Conservation (phyloP, 2,888 invertebrate species). For the Troilus luridus region DNA sequence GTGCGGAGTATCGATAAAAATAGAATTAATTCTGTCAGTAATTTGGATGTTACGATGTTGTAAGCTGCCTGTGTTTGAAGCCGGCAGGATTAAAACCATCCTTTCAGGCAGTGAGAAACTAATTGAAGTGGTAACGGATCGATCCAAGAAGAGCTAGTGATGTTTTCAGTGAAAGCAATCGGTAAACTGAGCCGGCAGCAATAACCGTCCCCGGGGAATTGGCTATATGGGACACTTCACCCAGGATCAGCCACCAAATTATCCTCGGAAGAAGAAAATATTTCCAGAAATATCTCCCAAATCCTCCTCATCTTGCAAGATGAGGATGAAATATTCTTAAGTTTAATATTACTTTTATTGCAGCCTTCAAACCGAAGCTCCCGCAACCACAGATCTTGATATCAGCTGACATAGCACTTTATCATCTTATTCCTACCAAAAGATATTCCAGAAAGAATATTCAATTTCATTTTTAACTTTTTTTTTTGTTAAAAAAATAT, state of each 20-base stretch:
- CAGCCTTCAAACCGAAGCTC: neutral
- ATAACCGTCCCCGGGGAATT: neutral
- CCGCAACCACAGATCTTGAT: neutral
- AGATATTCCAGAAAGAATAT: neutral
- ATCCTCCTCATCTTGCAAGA: conserved; percentile 45
- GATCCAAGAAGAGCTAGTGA: neutral
- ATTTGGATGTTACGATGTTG: too few species aligned
- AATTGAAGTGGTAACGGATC: conserved; percentile 4
- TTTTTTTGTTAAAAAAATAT: too few species aligned
- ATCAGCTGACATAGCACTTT: neutral
- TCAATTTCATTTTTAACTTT: too few species aligned
- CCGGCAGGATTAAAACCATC: neutral
- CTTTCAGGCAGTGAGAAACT: neutral
- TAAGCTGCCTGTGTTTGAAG: neutral
- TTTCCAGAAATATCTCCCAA: conserved; percentile 18
- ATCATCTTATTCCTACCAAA: neutral
- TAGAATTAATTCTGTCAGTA: too few species aligned
- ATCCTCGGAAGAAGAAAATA: conserved; percentile 10
- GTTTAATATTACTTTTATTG: conserved; percentile 14
- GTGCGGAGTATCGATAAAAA: too few species aligned
- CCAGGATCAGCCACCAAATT: conserved; percentile 17
- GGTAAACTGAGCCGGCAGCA: neutral
- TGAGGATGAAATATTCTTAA: neutral
- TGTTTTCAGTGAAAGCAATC: conserved; percentile 3
- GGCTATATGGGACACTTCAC: conserved; percentile 28